Evolutionary conservation across 2,888 invertebrate genomes (phyloP).

Genomic region (Drosophila phalerata): DNA sequence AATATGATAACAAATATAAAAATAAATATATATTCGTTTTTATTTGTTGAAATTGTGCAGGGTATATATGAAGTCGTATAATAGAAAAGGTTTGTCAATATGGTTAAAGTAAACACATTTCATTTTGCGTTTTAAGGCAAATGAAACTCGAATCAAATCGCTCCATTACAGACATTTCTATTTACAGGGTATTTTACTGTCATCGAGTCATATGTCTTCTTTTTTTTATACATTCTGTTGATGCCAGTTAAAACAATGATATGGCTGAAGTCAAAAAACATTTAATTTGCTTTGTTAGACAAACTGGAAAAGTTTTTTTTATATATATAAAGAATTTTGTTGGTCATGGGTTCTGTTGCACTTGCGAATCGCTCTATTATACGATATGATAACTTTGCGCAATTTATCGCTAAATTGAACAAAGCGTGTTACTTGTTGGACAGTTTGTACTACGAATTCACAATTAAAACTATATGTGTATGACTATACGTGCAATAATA

Average conservation of each 20-base stretch:
- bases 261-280: slow-evolving; percentile 8
- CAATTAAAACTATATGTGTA: slow-evolving; percentile 2
- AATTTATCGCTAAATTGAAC: slow-evolving; percentile 36
- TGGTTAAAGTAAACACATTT: background rate
- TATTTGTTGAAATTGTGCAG: background rate
- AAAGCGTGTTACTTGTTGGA: slow-evolving; percentile 8
- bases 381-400: slow-evolving; percentile 16
- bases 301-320: background rate
- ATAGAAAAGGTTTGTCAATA: background rate
- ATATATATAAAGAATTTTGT: slow-evolving; percentile 1
- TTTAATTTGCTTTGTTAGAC: slow-evolving; percentile 17
- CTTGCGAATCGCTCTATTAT: slow-evolving; percentile 34
- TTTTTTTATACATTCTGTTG: slow-evolving; percentile 7
- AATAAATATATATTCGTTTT: background rate
- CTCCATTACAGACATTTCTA: background rate
- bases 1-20: background rate
- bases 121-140: background rate
- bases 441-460: slow-evolving; percentile 7
- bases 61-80: background rate
- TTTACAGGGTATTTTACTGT: slow-evolving; percentile 31
- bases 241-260: slow-evolving; percentile 63
- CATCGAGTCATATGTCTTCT: background rate
- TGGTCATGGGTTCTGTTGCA: slow-evolving; percentile 34
- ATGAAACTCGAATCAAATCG: background rate
- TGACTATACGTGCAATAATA: slow-evolving; percentile 17